phyloP scores from a whole-genome alignment of 2,888 invertebrate genomes.

The Stenodema calcarata region DNA sequence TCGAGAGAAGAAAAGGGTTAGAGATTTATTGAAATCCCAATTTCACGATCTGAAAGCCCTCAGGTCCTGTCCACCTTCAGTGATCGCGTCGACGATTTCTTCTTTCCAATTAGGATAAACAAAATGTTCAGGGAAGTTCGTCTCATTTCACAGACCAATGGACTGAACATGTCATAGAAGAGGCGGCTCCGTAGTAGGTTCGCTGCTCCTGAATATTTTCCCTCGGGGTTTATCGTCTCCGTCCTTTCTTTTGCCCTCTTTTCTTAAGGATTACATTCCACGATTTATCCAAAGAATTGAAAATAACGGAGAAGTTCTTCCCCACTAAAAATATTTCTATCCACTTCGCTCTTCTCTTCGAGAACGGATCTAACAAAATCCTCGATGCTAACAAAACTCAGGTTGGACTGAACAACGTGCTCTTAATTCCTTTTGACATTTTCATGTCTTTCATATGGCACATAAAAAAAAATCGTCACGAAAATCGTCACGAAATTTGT shows the following conservation, averaged over 20 bases:
- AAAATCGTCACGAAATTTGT: too few relatives aligned
- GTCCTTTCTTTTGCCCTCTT: not conserved
- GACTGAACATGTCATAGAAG: conserved; percentile 30
- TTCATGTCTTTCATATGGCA: too few relatives aligned
- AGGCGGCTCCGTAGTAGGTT: not conserved
- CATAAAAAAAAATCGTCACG: too few relatives aligned
- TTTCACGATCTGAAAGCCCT: conserved; percentile 1
- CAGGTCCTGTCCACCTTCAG: not conserved
- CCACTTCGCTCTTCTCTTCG: not conserved
- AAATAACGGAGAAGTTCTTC: not conserved
- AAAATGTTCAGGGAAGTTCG: not conserved
- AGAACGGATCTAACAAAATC: not conserved
- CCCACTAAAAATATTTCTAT: not conserved
- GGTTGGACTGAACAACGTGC: not conserved
- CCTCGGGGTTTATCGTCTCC: not conserved
- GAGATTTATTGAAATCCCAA: conserved; percentile 40
- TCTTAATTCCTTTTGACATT: too few relatives aligned
- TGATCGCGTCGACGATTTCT: not conserved
- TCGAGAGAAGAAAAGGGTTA: not conserved
- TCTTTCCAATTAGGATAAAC: conserved; percentile 35
- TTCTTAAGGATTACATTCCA: not conserved
- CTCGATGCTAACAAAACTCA: not conserved
- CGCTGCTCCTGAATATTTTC: not conserved
- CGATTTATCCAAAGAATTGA: not conserved
- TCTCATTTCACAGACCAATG: conserved; percentile 37